These are phyloP conservation scores for Ecdyonurus torrentis DNA, from an alignment of 2,888 invertebrate species.

Conservation along the genomic window DNA sequence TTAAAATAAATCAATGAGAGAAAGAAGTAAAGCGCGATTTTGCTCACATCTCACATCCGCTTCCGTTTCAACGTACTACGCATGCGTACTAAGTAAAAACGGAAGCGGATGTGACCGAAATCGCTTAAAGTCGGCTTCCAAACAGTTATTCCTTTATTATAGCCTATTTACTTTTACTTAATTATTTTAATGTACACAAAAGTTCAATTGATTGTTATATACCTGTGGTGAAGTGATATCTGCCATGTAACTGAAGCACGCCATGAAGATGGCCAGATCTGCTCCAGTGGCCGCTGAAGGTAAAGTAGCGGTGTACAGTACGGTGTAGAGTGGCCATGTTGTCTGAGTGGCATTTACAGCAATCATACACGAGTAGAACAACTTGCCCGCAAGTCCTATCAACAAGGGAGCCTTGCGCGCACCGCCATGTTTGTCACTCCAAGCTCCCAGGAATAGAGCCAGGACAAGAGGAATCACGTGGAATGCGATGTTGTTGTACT, in stretches of 20 bases:
- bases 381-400: slow-evolving; percentile 53
- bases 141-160: too few relatives aligned
- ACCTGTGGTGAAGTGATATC: not conserved
- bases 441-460: slow-evolving; percentile 64
- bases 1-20: too few relatives aligned
- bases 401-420: slow-evolving; percentile 49
- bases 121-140: too few relatives aligned
- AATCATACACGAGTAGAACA: slow-evolving; percentile 57
- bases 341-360: slow-evolving; percentile 47
- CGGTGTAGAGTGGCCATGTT: slow-evolving; percentile 55
- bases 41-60: too few relatives aligned
- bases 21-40: too few relatives aligned
- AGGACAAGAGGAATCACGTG: slow-evolving; percentile 57
- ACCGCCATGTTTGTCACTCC: slow-evolving; percentile 60
- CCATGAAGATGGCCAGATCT: slow-evolving; percentile 63
- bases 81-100: too few relatives aligned
- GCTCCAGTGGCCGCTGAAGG: slow-evolving; percentile 63
- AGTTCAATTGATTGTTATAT: too few relatives aligned
- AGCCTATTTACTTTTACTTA: too few relatives aligned
- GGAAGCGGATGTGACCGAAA: too few relatives aligned
- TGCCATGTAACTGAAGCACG: slow-evolving; percentile 39
- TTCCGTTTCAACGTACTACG: too few relatives aligned
- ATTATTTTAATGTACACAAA: too few relatives aligned
- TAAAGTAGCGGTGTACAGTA: slow-evolving; percentile 57
- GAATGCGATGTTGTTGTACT: slow-evolving; percentile 59